A percentile compares a stretch with the other conserved stretches of the same genome.
phyloP scores from a whole-genome alignment of 2,113 vertebrate genomes.

The Pantherophis guttatus region DNA sequence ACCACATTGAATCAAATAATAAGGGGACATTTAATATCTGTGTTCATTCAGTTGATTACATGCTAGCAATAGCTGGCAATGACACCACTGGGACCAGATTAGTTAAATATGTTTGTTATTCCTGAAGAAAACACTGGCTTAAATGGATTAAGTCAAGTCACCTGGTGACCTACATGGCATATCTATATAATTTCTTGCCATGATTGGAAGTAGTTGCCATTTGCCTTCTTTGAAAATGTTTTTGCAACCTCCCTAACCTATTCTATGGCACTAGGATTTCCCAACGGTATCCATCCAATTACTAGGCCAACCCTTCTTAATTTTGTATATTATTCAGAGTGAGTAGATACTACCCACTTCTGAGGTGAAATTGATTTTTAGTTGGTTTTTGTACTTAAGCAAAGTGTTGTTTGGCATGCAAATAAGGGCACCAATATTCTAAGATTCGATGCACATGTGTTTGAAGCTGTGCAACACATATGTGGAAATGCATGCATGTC shows the following conservation, averaged over 20 bases:
- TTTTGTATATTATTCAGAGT: neutral
- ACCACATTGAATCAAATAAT: conserved; percentile 1
- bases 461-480: conserved; percentile 30
- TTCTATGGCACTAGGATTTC: neutral
- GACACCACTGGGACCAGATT: conserved; percentile 29
- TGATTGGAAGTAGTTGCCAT: neutral
- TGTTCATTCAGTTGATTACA: neutral
- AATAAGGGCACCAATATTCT: conserved; percentile 6
- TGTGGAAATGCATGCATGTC: neutral
- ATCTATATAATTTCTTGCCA: neutral
- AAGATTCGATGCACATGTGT: neutral
- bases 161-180: neutral
- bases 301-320: neutral
- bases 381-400: conserved; percentile 27
- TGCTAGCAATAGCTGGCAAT: neutral
- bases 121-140: neutral
- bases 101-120: conserved; percentile 31
- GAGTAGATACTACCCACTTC: neutral
- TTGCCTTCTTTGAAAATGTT: neutral
- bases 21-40: conserved; percentile 32
- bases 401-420: conserved; percentile 17
- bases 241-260: neutral
- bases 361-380: neutral
- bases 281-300: neutral
- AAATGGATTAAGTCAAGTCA: neutral